Evolutionary conservation across 2,888 invertebrate species (phyloP), one percentile per base, ranked within the genome.

Genomic region (Venustoraphidia nigricollis): DNA sequence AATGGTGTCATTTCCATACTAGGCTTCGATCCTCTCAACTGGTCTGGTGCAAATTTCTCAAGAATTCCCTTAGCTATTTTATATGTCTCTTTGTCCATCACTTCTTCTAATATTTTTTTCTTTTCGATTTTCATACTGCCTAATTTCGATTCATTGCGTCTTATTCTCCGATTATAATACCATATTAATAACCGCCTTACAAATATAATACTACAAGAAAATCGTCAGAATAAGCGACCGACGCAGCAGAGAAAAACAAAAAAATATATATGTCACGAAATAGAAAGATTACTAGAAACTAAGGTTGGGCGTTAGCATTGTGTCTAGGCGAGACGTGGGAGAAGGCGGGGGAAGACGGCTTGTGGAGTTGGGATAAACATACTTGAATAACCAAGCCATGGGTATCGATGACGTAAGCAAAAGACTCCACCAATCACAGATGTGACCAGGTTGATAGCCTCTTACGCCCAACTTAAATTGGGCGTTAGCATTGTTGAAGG

Each of bases 61-160:
- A 94, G 69, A 56, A 94, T 88, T 63, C 84, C 82, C 65, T 86
- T 89, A 6, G 93, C 93, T 44, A 79, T 87, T 72, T 96, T 97
- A 64, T 95, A 98, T 1, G 94, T 96, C 68, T 97, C 96, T 37
- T 84, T 96, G 62, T 97, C 95, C 82, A 91, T 95, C 36, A 98
- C 95, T 62, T 91, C 85, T 60, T 97, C 94, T 49, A 98, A 69
- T 53, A 96, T 81, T 63, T 85, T 82, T 63, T 82, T 86, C 62
- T 91, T 94, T 59, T 90, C 81, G n/a, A 79, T 78, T 56, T 79
- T 74, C 66, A 93, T 75, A 47, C 76, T 76, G 43, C 67, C 68
- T 38, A 91, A 67, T 62, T 83, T 83, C 48, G 76, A 71, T 61
- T 85, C 81, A 67, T 90, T 92, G 61, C 79, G 79, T 51, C 77